Conservation (phyloP, 2,113 vertebrate genomes). For the Geothlypis trichas region DNA sequence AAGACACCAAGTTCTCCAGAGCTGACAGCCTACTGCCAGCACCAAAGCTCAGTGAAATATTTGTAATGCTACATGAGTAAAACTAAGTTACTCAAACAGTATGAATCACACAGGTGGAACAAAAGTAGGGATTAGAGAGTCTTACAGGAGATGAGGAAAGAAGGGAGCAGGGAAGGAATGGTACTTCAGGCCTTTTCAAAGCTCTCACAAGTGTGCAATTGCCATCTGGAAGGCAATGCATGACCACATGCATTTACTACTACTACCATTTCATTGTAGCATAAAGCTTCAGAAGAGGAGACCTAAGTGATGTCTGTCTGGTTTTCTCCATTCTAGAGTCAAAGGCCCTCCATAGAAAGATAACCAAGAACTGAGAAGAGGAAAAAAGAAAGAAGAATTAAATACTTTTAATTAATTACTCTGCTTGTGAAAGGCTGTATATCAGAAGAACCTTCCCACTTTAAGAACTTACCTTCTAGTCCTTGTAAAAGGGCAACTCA, state of each 20-base stretch:
- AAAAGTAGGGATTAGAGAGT: not conserved
- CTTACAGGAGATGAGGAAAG: not conserved
- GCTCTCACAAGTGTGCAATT: not conserved
- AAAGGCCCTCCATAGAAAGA: not conserved
- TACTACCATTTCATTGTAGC: not conserved
- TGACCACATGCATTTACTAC: not conserved
- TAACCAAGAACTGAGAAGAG: not conserved
- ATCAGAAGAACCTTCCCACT: not conserved
- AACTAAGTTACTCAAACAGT: constrained; percentile 1
- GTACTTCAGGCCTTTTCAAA: not conserved
- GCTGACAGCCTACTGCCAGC: not conserved
- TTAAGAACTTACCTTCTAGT: not conserved
- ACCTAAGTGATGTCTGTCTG: not conserved
- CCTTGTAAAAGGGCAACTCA: not conserved
- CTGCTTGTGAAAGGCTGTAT: not conserved
- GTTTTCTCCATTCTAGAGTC: not conserved
- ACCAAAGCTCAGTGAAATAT: not conserved
- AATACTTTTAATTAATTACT: not conserved
- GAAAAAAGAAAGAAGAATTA: not conserved
- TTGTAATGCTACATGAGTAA: not conserved
- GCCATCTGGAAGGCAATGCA: not conserved
- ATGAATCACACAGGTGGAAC: not conserved
- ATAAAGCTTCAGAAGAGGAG: not conserved
- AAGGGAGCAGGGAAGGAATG: not conserved
- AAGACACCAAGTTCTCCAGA: not conserved